Base-by-base conservation (phyloP, 2,113 vertebrate species). In the Thermophis baileyi region DNA sequence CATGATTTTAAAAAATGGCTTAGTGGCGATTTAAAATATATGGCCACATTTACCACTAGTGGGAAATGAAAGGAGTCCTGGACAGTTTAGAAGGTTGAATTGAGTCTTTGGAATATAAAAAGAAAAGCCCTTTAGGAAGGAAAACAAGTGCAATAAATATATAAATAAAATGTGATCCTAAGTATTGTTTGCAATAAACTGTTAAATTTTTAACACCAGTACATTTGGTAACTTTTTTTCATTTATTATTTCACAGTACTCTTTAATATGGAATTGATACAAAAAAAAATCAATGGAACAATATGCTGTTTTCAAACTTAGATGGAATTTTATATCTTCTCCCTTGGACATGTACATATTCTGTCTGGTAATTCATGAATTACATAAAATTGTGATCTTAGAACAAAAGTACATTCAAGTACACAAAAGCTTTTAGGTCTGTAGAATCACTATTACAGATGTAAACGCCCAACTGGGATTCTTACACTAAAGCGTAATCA, bases 331-430 rank as follows among this genome's bases (percentile, higher is more conserved):
- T 90, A 50, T 47, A 93, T 86, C 88, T 47, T 93, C 46, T 90
- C 53, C 74, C 74, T 25, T 86, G 92, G 92, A 92, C 92, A 85
- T 49, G 46, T 60, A 50, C 22, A 90, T 90, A 89, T 54, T 90
- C 69, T 27, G 88, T 89, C 74, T 90, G n/a, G n/a, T 54, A 63
- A 90, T 93, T 90, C 74, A 49, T 93, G 49, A 90, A 90, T 85
- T 93, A 90, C 53, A 90, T 86, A 93, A 90, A 93, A 44, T 53
- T 89, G 92, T 89, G 85, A 92, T 51, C 47, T 88, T 60, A 51
- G 47, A 88, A 74, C 86, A 92, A 88, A 93, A 89, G 50, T 20
- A n/a, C 46, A n/a, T 24, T 44, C 49, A 89, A 11, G 30, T 9
- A 55, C 44, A 46, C 24, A 88, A 7, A 85, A 12, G 47, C 86